Conservation (phyloP, 2,113 vertebrate species). For the Prolemur simus region DNA sequence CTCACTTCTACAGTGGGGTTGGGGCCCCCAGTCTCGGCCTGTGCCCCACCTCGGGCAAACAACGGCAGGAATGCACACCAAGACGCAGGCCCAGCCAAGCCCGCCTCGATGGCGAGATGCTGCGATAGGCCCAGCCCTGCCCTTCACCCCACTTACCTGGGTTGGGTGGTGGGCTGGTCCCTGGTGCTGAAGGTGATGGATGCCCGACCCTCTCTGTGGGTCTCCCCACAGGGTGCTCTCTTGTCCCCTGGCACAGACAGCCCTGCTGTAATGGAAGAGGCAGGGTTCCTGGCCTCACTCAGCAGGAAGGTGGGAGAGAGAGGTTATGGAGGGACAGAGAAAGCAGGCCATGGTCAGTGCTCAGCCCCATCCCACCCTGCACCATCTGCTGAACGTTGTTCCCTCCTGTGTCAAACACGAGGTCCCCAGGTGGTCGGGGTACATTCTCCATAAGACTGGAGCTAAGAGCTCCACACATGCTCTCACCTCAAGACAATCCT, state of each 20-base stretch:
- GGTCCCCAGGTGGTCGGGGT: rapidly evolving
- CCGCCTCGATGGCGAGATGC: neutral
- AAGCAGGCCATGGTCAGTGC: rapidly evolving
- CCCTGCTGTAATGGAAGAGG: neutral
- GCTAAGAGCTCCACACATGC: neutral
- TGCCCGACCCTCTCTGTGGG: neutral
- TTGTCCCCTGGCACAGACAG: neutral
- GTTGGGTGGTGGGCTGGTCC: neutral
- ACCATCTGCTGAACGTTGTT: neutral
- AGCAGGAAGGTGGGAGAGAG: neutral
- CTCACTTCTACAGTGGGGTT: neutral
- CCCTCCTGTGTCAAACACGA: neutral
- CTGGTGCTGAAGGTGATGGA: neutral
- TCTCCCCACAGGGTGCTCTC: neutral
- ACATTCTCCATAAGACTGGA: neutral
- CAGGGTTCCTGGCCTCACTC: neutral
- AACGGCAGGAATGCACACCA: neutral
- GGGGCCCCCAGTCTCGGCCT: neutral
- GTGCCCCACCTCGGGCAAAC: constrained; percentile 45
- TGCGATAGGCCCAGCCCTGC: neutral
- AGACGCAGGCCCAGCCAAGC: neutral
- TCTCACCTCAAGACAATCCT: neutral
- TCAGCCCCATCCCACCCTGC: neutral
- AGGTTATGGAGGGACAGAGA: neutral
- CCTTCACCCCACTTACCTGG: neutral